Base-by-base conservation (phyloP, 1,140 invertebrate species). In the Danaus plexippus region DNA sequence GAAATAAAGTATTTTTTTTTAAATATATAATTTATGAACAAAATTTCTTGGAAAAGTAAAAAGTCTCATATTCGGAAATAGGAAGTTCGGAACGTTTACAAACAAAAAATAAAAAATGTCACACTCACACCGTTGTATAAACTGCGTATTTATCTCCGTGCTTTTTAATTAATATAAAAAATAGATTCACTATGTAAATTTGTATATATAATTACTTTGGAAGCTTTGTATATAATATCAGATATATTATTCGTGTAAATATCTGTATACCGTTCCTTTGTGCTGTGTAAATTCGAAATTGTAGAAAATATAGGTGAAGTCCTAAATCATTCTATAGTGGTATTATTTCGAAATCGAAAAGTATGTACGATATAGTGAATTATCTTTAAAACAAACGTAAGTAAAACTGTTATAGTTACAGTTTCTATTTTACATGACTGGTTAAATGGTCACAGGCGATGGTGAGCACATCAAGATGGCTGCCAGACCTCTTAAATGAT, bases 101-200 rank as follows among this genome's bases (percentile, higher is more conserved):
- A 70, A 66, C 56, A 63, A 72, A 32, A 32, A 32, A 32, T 32
- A 32, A 32, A 32, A 69, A 76, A 76, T 79, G 74, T 77, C 76
- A 76, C 57, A 69, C 48, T 77, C 76, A 76, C 57, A 69, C 48
- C 59, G 62, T 69, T 49, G 45, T 62, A 66, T 54, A 50, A 66
- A 73, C 58, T 73, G 70, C 73, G 73, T 75, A 75, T 76, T 71
- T 69, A 67, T 43, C 58, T 68, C 47, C 63, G 67, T 73, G 57
- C 52, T 67, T 67, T 67, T 66, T 69, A 32, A 59, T 54, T 63
- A 52, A 47, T 52, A 57, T 53, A 59, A 64, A 52, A 57, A 63
- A 47, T 61, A 61, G 61, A 61, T 68, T 66, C 55, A 57, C 48
- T 50, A 41, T 67, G 63, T 71, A 61, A 69, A 75, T 63, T 61